Percentiles rank a stretch among this genome's conserved stretches.
Conservation (phyloP, 2,888 invertebrate species). For the Rhimphoctona megacephalus region DNA sequence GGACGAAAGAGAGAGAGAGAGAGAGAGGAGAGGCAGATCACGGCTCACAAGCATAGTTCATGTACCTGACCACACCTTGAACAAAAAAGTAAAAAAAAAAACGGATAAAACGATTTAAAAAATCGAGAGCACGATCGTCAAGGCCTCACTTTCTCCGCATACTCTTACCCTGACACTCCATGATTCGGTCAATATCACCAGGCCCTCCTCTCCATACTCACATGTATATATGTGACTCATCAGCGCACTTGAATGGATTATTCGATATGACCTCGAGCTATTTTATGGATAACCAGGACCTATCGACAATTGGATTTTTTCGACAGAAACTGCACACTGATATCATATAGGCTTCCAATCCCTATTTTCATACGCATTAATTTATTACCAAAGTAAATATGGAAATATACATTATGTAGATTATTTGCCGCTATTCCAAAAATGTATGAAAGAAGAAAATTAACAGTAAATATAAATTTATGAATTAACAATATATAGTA, state of each 20-base stretch:
- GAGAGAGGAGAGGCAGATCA: background rate
- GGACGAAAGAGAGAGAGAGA: background rate
- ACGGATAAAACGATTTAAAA: slow-evolving; percentile 18
- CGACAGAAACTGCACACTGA: slow-evolving; percentile 1
- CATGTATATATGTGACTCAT: background rate
- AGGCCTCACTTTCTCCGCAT: slow-evolving; percentile 77
- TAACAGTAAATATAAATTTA: too few relatives aligned
- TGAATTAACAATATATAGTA: too few relatives aligned
- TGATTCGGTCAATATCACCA: slow-evolving; percentile 24
- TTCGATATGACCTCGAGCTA: slow-evolving; percentile 9
- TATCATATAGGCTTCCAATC: background rate
- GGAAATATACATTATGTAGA: background rate
- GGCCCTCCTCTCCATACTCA: background rate
- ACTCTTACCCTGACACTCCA: slow-evolving; percentile 71
- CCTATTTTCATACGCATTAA: background rate
- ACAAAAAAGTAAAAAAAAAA: slow-evolving; percentile 41
- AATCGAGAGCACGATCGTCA: slow-evolving; percentile 61
- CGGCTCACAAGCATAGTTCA: slow-evolving; percentile 17
- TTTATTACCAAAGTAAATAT: background rate
- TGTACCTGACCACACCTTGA: slow-evolving; percentile 57
- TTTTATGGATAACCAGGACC: background rate
- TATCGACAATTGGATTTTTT: background rate
- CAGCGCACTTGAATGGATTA: background rate
- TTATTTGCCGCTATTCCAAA: too few relatives aligned
- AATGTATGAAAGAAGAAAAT: too few relatives aligned